Evolutionary conservation across 2,113 vertebrate species (phyloP).

Genomic region (Prietella phreatophila): DNA sequence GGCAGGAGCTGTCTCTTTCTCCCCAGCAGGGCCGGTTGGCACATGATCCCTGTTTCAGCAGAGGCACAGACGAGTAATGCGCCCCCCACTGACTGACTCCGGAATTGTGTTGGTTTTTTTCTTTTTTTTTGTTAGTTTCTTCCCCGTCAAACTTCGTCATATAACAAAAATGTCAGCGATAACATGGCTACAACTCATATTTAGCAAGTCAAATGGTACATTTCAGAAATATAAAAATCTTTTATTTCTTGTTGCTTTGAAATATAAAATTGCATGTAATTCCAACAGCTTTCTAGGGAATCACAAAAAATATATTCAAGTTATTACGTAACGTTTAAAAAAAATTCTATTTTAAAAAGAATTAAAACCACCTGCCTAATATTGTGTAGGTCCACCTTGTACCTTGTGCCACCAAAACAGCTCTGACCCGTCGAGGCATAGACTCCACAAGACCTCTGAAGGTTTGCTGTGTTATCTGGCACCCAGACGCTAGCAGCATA

Average conservation of each 20-base stretch:
- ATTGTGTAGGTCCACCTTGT: too few species aligned
- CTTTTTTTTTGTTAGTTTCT: background rate
- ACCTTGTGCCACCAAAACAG: too few species aligned
- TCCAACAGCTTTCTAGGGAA: background rate
- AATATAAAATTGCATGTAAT: background rate
- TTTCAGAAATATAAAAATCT: background rate
- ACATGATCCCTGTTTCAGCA: constrained; percentile 30
- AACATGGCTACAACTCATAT: background rate
- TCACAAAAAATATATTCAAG: too few species aligned
- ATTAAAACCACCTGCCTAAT: too few species aligned
- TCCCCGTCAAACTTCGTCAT: background rate
- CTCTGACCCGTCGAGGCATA: too few species aligned
- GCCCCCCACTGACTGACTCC: background rate
- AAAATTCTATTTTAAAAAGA: too few species aligned
- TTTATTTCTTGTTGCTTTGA: background rate
- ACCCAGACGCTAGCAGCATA: too few species aligned
- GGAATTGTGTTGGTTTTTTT: background rate
- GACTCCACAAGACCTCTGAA: too few species aligned
- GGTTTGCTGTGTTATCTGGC: too few species aligned
- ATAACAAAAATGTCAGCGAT: background rate
- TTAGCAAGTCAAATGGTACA: background rate
- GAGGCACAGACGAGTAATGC: constrained; percentile 57
- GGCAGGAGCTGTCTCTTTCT: constrained; percentile 1
- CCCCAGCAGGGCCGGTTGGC: constrained; percentile 16
- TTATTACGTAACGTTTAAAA: too few species aligned